Evolutionary conservation across 2,888 invertebrate species (phyloP).

Genomic region (Dicycla oo): DNA sequence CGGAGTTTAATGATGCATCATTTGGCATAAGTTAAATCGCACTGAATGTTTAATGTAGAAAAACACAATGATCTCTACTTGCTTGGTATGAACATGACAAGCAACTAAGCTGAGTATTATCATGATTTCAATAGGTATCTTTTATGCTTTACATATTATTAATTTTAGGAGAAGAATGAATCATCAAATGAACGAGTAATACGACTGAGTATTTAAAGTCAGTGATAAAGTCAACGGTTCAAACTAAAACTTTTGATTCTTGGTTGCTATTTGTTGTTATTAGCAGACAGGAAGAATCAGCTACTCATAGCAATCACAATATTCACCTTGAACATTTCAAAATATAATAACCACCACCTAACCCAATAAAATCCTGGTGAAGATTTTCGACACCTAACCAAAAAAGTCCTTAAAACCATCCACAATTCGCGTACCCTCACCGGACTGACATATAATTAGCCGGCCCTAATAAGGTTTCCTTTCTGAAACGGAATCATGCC

Average conservation of each 20-base stretch:
- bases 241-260: neutral
- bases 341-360: neutral
- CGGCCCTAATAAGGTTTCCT: conserved; percentile 58
- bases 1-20: conserved; percentile 51
- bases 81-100: neutral
- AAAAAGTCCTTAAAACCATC: conserved; percentile 27
- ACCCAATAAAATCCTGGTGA: conserved; percentile 5
- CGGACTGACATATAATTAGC: conserved; percentile 62
- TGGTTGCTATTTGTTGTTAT: too few relatives aligned
- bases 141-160: neutral
- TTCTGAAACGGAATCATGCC: conserved; percentile 52
- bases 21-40: neutral
- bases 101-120: too few relatives aligned
- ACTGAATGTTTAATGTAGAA: neutral
- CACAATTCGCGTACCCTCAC: conserved; percentile 8
- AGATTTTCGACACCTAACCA: neutral
- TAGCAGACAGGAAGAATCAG: neutral
- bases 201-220: neutral
- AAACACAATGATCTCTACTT: neutral
- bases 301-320: neutral
- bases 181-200: neutral
- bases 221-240: neutral
- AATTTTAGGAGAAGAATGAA: neutral
- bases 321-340: neutral
- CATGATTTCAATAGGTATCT: neutral